Percentiles rank a stretch among this genome's conserved stretches.
phyloP scores from a whole-genome alignment of 2,888 invertebrate genomes.

The Falcaria lacertinaria region DNA sequence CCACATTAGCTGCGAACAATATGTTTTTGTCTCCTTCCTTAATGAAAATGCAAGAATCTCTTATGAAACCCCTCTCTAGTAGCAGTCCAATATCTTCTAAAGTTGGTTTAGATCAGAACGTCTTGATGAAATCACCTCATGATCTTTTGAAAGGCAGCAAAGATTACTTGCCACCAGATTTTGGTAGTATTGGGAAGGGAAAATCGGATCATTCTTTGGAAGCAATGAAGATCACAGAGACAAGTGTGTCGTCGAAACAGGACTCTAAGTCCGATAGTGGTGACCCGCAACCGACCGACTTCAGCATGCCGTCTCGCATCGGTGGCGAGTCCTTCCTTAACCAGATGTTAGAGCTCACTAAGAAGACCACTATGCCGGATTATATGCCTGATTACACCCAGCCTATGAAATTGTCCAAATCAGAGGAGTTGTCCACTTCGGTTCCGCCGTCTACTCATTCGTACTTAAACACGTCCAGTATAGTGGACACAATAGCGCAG shows the following conservation, averaged over 20 bases:
- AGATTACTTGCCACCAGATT: constrained; percentile 76
- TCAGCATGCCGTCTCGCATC: constrained; percentile 68
- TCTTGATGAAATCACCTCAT: constrained; percentile 68
- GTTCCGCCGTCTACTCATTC: constrained; percentile 72
- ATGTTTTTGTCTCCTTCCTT: constrained; percentile 88
- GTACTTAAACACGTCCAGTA: constrained; percentile 57
- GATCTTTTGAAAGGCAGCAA: constrained; percentile 65
- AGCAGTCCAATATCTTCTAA: constrained; percentile 77
- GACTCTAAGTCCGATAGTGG: constrained; percentile 61
- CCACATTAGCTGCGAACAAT: constrained; percentile 87
- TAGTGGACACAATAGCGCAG: constrained; percentile 66
- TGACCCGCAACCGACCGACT: constrained; percentile 63
- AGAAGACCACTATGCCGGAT: constrained; percentile 75
- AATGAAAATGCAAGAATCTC: constrained; percentile 84
- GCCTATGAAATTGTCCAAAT: constrained; percentile 80
- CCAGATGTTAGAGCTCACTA: constrained; percentile 76
- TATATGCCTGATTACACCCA: constrained; percentile 74
- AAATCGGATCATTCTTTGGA: constrained; percentile 70
- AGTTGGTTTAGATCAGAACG: constrained; percentile 62
- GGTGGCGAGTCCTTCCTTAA: constrained; percentile 71
- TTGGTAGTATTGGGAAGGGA: constrained; percentile 72
- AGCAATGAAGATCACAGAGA: constrained; percentile 61
- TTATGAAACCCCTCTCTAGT: constrained; percentile 80
- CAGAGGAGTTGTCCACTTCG: constrained; percentile 71
- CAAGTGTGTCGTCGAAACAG: constrained; percentile 69